A percentile compares a stretch with the other conserved stretches of the same genome.
These are phyloP conservation scores for Anthonomus grandis DNA, from an alignment of 1,140 invertebrate genomes.

Conservation along the genomic window DNA sequence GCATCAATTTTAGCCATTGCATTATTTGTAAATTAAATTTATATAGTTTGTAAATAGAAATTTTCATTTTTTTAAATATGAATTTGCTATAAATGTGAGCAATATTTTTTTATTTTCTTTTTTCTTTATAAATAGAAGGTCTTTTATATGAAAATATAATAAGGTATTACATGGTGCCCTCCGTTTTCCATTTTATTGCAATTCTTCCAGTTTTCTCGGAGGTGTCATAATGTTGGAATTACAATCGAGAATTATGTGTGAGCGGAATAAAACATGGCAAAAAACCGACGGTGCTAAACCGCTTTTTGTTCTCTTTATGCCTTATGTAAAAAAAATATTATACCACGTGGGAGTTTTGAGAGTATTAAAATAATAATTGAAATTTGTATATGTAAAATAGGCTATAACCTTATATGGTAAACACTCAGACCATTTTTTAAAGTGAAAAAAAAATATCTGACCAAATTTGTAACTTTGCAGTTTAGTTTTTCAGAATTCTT, in stretches of 20 bases:
- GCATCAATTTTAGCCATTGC: background rate
- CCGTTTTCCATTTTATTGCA: slow-evolving; percentile 15
- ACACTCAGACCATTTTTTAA: too few species aligned
- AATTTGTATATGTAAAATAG: too few species aligned
- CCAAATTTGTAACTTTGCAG: too few species aligned
- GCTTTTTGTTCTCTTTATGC: too few species aligned
- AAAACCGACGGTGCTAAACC: background rate
- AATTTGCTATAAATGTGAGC: background rate
- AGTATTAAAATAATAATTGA: too few species aligned
- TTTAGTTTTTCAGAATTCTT: too few species aligned
- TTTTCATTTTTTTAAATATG: background rate
- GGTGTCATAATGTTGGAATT: slow-evolving; percentile 23
- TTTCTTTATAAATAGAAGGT: background rate
- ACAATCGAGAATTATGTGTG: slow-evolving; percentile 24
- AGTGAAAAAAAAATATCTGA: too few species aligned
- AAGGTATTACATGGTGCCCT: background rate
- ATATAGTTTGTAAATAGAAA: background rate
- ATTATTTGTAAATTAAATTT: background rate
- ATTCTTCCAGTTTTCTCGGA: slow-evolving; percentile 21
- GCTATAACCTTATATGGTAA: too few species aligned
- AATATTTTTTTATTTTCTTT: background rate
- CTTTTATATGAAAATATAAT: background rate
- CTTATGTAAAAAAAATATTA: too few species aligned
- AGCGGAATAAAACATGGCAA: slow-evolving; percentile 19
- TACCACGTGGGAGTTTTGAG: too few species aligned